These are phyloP conservation scores for Ibycter americanus DNA, from an alignment of 2,797 vertebrate species.

Conservation along the genomic window DNA sequence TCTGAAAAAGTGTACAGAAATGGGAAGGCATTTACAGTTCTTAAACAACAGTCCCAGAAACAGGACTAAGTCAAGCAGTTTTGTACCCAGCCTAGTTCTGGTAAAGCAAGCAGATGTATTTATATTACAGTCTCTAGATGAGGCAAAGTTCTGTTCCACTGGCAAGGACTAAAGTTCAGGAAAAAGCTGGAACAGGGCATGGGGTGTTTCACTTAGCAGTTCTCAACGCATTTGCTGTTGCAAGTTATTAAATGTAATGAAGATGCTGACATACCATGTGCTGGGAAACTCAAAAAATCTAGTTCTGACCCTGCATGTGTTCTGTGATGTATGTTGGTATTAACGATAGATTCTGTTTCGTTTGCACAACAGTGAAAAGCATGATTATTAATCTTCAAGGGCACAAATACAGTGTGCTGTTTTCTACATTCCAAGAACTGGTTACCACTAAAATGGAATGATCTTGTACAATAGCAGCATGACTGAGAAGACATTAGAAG, in stretches of 20 bases:
- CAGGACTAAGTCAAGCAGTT: background rate
- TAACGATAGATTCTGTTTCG: slow-evolving; percentile 14
- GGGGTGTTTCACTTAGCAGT: background rate
- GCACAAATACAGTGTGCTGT: background rate
- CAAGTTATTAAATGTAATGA: slow-evolving; percentile 36
- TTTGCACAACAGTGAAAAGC: slow-evolving; percentile 26
- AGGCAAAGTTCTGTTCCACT: slow-evolving; percentile 22
- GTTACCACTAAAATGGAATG: background rate
- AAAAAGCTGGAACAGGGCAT: background rate
- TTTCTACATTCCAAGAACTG: background rate
- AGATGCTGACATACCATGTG: background rate
- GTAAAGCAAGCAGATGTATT: slow-evolving; percentile 15
- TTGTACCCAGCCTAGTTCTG: background rate
- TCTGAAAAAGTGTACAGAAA: background rate
- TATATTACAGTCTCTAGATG: slow-evolving; percentile 12
- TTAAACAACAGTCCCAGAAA: background rate
- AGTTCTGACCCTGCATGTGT: background rate
- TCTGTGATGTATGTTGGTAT: background rate
- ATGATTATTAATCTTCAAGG: background rate
- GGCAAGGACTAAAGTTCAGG: slow-evolving; percentile 33
- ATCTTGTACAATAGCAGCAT: background rate
- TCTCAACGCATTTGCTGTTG: background rate
- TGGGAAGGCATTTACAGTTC: background rate
- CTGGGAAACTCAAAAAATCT: background rate
- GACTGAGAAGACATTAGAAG: background rate